Conservation (phyloP, 2,113 vertebrate species). For the Castor canadensis region DNA sequence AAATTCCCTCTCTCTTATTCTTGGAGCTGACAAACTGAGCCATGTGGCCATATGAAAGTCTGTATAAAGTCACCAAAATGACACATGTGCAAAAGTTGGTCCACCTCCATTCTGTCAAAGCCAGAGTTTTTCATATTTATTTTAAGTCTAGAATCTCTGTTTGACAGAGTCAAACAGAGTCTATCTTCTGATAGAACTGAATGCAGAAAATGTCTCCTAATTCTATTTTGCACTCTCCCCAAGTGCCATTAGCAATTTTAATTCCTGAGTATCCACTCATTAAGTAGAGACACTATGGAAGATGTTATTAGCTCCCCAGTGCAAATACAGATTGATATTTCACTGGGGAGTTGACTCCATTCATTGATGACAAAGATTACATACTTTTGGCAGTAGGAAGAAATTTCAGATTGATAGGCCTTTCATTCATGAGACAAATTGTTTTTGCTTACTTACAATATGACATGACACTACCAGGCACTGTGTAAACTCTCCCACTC, state of each 20-base stretch:
- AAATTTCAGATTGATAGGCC: not conserved
- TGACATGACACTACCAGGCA: not conserved
- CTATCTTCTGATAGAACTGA: conserved; percentile 38
- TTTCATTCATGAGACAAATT: not conserved
- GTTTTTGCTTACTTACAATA: not conserved
- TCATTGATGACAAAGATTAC: not conserved
- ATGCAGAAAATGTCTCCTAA: conserved; percentile 29
- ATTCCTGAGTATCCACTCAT: conserved; percentile 26
- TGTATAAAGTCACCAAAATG: conserved; percentile 52
- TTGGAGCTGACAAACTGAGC: conserved; percentile 14
- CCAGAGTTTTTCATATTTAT: conserved; percentile 74
- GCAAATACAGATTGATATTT: not conserved
- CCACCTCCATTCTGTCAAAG: conserved; percentile 65
- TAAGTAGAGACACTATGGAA: not conserved
- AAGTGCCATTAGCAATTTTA: not conserved
- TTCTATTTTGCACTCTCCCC: conserved; percentile 57
- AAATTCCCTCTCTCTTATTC: not conserved
- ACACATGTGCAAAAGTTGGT: not conserved
- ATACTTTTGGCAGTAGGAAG: not conserved
- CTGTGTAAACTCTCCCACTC: not conserved
- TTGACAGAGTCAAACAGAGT: conserved; percentile 76
- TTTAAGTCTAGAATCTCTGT: conserved; percentile 77
- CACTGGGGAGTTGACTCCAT: not conserved
- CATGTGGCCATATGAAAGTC: conserved; percentile 57
- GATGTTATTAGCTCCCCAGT: not conserved